Percentiles rank a stretch among this genome's conserved stretches.
phyloP scores from a whole-genome alignment of 2,888 invertebrate species.

The Acanthosepion lycidas region DNA sequence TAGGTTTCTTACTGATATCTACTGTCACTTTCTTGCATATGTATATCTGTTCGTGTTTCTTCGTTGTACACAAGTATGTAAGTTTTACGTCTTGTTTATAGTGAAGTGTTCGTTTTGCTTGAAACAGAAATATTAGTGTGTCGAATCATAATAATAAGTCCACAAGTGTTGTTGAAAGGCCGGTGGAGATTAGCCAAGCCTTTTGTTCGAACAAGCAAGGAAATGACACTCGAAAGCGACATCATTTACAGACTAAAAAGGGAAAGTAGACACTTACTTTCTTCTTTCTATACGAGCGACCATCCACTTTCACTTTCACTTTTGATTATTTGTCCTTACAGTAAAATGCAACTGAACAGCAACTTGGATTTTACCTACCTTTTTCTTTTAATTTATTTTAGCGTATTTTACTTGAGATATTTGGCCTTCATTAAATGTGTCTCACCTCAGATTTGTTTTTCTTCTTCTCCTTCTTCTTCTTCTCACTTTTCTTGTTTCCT shows the following conservation, averaged over 20 bases:
- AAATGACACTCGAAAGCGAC: conserved; percentile 20
- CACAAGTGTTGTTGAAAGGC: not conserved
- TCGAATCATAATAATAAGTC: not conserved
- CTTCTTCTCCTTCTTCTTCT: too few relatives aligned
- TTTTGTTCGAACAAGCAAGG: conserved; percentile 11
- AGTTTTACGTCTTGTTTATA: too few relatives aligned
- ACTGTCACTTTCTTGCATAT: too few relatives aligned
- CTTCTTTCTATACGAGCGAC: not conserved
- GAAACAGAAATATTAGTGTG: not conserved
- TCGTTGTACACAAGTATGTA: too few relatives aligned
- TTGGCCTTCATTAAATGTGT: not conserved
- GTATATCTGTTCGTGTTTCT: too few relatives aligned
- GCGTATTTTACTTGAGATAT: not conserved
- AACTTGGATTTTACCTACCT: not conserved
- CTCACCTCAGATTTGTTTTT: not conserved
- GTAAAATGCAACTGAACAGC: not conserved
- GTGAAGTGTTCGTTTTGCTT: not conserved
- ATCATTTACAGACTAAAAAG: not conserved
- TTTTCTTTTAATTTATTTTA: not conserved
- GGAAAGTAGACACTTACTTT: not conserved
- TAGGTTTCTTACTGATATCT: too few relatives aligned
- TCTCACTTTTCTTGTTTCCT: too few relatives aligned
- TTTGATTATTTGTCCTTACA: not conserved
- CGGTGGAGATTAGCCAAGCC: conserved; percentile 21
- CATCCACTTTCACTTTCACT: not conserved